Conservation (phyloP, 2,797 vertebrate species). For the Loris lydekkerianus region DNA sequence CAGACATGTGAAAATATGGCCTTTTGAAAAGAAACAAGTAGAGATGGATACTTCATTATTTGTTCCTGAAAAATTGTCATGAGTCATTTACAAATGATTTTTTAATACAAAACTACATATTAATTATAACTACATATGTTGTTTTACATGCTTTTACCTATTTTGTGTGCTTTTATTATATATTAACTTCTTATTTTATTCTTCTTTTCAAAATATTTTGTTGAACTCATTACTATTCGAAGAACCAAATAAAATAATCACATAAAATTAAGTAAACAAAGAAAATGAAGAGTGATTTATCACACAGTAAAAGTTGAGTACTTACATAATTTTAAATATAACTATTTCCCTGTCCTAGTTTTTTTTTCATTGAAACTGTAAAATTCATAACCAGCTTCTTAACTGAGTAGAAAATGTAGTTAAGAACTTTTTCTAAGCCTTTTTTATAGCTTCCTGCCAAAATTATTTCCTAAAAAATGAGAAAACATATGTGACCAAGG, state of each 20-base stretch:
- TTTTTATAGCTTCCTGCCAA: background rate
- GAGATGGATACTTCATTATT: background rate
- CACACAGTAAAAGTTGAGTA: background rate
- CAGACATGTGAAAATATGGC: background rate
- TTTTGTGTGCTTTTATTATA: background rate
- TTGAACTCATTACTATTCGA: background rate
- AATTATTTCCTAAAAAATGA: background rate
- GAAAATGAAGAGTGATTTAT: slow-evolving; percentile 8
- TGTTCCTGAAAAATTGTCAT: background rate
- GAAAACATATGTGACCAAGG: background rate
- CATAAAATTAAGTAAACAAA: background rate
- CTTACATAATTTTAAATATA: background rate
- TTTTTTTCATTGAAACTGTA: background rate
- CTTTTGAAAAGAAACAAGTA: background rate
- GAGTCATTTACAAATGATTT: background rate
- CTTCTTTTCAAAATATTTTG: background rate
- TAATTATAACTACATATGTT: background rate
- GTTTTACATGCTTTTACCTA: background rate
- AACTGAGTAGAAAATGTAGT: background rate
- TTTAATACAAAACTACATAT: background rate
- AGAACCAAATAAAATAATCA: background rate
- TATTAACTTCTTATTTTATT: background rate
- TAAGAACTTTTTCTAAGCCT: background rate
- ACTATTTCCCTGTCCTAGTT: background rate
- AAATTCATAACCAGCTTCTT: background rate